Evolutionary conservation across 2,888 invertebrate genomes (phyloP), one percentile per base, ranked within the genome.

Genomic region (Agrotis ipsilon): DNA sequence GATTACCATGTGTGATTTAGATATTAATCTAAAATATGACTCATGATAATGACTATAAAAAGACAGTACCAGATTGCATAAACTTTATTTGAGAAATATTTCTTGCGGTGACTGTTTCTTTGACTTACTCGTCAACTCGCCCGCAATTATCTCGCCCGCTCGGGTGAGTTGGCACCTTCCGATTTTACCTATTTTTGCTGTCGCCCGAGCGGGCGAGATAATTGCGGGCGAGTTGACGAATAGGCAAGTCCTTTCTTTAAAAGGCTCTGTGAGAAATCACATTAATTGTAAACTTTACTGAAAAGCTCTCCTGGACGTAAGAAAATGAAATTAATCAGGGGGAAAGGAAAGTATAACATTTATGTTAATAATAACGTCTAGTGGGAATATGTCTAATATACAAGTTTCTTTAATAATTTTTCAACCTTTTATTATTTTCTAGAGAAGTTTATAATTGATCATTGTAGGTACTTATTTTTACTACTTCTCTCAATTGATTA

Each of bases 1-100:
- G 16, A 9, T 52, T 14, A 55, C 48, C 14, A 6, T 71, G 27
- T 54, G 19, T 27, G 51, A 43, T 73, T 58, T 58, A 24, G 5
- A 16, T 24, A 48, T 9, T 32, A n/a, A 18, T 24, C 18, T 21
- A n/a, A 11, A 27, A 43, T 43, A 24, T n/a, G n/a, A 57, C 18
- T 64, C 46, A 74, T 27, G 13, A 6, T 24, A 13, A 16, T 21
- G 3, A 75, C n/a, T n/a, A 68, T 73, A 59, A 39, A 52, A 75
- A 19, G 52, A 43, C 32, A 43, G 43, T 9, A 45, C 54, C 7
- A n/a, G 21, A 48, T 54, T 13, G 18, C 18, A 32, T 32, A 24
- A 19, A 3, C 21, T 24, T 39, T 67, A 67, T n/a, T 27, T 43
- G 1, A 18, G 5, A 52, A 51, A n/a, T 16, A 11, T 16, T 16